Base-by-base conservation (phyloP, 2,113 vertebrate species). In the Poecile atricapillus region DNA sequence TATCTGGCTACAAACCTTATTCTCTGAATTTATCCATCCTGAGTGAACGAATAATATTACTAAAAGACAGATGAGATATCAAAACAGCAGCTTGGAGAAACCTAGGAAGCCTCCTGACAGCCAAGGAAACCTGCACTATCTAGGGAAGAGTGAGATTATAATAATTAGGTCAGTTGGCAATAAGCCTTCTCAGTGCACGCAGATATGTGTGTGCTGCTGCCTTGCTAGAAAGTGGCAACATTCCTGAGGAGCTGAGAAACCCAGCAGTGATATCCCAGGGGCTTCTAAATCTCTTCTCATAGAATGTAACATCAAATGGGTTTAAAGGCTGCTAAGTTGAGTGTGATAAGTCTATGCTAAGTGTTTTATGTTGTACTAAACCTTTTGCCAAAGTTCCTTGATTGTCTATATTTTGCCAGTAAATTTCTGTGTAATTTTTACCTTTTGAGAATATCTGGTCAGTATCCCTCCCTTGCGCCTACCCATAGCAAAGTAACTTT, bases 81-180 rank as follows among this genome's bases (percentile, higher is more conserved):
- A 74, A 79, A 83, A 60, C 16, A 37, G 76, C 71, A 93, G 76
- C 55, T 86, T 67, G 58, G 62, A 93, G 71, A 75, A 83, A 25
- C 37, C 47, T 37, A 37, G 87, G 46, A 89, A 91, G 80, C 71
- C 65, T 90, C 67, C 43, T 15, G 56, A 85, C 62, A 83, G 87
- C 65, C 92, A 83, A 70, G 68, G 83, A 86, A 83, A 79, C 46
- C 68, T 71, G 28, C 15, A 33, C 28, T 31, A 31, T 53, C 58
- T 80, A 59, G 59, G 78, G 89, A 90, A 79, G 56, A 93, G 74
- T 0, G 2, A 83, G 83, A 90, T 79, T 76, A 75, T 5, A 78
- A 67, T 87, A 95, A 91, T 93, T 94, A 91, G 90, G 92, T 83
- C 94, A 86, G 71, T 2, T 74, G 59, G 87, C 9, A 4, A 68